These are phyloP conservation scores for Eudasyphora cyanicolor DNA, from an alignment of 2,888 invertebrate species.

Conservation along the genomic window DNA sequence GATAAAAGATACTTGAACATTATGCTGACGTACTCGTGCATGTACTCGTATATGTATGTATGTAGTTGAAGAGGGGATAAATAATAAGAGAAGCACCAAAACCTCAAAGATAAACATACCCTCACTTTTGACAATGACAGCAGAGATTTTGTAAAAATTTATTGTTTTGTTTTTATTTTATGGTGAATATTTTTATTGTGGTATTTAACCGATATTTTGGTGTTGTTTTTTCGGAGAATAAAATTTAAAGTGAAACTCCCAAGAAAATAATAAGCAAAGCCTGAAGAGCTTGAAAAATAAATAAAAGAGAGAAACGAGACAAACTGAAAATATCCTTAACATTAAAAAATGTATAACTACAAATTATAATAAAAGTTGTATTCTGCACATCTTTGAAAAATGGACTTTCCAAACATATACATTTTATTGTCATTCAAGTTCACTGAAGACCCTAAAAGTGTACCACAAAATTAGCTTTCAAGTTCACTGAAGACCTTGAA, in stretches of 20 bases:
- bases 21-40: background rate
- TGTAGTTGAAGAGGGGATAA: constrained; percentile 18
- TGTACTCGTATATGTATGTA: too few relatives aligned
- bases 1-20: background rate
- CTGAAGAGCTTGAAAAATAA: background rate
- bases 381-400: too few relatives aligned
- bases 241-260: constrained; percentile 75
- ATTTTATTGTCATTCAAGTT: too few relatives aligned
- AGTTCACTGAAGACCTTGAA: too few relatives aligned
- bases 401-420: too few relatives aligned
- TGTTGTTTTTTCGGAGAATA: constrained; percentile 60
- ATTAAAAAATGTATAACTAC: too few relatives aligned
- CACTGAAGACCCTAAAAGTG: too few relatives aligned
- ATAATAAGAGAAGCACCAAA: constrained; percentile 12
- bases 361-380: too few relatives aligned
- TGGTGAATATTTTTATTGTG: constrained; percentile 47
- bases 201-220: background rate
- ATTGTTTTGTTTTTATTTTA: too few relatives aligned
- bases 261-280: background rate
- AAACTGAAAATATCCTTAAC: too few relatives aligned
- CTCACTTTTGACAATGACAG: constrained; percentile 41
- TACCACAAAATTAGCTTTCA: too few relatives aligned
- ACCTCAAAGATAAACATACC: background rate
- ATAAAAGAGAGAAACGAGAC: background rate
- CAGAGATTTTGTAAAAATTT: constrained; percentile 8